Percentiles rank a stretch among this genome's conserved stretches.
Evolutionary conservation across 2,113 vertebrate species (phyloP).

Genomic region (Hippolais icterina): DNA sequence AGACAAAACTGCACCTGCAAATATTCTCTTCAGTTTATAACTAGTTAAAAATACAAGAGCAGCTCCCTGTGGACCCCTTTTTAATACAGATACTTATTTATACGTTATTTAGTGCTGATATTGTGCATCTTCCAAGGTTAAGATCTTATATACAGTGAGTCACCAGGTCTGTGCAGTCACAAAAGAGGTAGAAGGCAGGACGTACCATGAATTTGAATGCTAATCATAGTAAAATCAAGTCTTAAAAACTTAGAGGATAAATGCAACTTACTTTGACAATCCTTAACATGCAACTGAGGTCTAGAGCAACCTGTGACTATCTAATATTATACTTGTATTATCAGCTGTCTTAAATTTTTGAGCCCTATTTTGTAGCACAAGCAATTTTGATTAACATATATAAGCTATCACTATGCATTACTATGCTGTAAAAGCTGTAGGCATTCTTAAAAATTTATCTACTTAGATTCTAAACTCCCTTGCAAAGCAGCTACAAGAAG

Average conservation of each 20-base stretch:
- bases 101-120: neutral
- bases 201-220: neutral
- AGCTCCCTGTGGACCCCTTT: neutral
- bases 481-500: neutral
- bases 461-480: neutral
- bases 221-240: neutral
- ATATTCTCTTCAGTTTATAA: neutral
- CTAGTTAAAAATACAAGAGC: neutral
- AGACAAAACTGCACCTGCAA: neutral
- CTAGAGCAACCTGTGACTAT: neutral
- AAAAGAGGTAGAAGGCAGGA: neutral
- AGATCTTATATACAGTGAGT: neutral
- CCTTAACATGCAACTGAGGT: neutral
- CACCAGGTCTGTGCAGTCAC: neutral
- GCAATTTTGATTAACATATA: neutral
- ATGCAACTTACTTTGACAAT: constrained; percentile 22
- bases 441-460: neutral
- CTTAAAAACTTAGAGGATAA: constrained; percentile 55
- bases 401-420: neutral
- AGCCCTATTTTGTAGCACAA: neutral
- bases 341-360: neutral
- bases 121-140: neutral
- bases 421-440: neutral
- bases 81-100: neutral
- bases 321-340: neutral